Evolutionary conservation across 2,113 vertebrate genomes (phyloP).

Genomic region (Catharus bicknelli): DNA sequence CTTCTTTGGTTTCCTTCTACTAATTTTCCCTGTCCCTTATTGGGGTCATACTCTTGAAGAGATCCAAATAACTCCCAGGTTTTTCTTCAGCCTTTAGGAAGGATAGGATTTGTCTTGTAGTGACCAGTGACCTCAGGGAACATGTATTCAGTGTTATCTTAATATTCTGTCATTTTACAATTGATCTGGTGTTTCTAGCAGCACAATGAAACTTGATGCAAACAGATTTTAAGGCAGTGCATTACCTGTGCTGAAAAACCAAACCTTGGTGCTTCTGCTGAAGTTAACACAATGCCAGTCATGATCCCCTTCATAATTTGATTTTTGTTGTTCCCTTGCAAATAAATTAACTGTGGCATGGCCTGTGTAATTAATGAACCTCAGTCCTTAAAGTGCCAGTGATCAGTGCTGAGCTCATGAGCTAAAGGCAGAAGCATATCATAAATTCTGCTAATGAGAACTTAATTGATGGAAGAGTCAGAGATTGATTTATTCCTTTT

Average conservation of each 20-base stretch:
- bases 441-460: constrained; percentile 18
- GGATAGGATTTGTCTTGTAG: neutral
- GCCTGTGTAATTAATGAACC: neutral
- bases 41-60: neutral
- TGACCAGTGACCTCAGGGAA: neutral
- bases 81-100: neutral
- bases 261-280: neutral
- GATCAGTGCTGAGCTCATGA: neutral
- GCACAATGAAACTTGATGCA: neutral
- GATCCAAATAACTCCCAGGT: neutral
- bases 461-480: neutral
- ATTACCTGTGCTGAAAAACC: neutral
- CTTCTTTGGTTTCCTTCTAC: neutral
- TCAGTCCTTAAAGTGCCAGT: neutral
- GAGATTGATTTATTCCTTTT: neutral
- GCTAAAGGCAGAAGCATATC: neutral
- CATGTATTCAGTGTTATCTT: rapidly evolving
- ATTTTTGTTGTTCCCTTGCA: neutral
- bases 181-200: neutral
- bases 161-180: neutral
- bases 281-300: neutral
- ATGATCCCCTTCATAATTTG: neutral
- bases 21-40: rapidly evolving
- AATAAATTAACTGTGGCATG: neutral
- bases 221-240: neutral